Evolutionary conservation across 2,888 invertebrate species (phyloP), one percentile per base, ranked within the genome.

Genomic region (Callosobruchus maculatus): DNA sequence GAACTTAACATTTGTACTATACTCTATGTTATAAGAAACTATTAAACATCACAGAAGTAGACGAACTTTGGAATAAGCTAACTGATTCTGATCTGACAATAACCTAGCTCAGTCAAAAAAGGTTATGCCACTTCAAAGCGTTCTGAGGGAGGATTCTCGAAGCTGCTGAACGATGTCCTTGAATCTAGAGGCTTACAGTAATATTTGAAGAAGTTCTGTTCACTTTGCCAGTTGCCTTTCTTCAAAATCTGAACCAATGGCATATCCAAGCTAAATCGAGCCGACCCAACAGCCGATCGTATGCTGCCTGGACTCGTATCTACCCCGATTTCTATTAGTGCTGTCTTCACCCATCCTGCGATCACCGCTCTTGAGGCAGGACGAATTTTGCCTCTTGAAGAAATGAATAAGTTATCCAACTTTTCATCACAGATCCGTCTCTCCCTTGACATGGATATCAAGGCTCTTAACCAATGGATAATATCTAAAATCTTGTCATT

Each of bases 151-250:
- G 49, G 49, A 18, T 49, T 49, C 18, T 49, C 49, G 13, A 13
- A 49, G 13, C 49, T 49, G 13, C 13, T 18, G 49, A 49, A 22
- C 22, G 68, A 13, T n/a, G 67, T 68, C 66, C 3, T 21, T 68
- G n/a, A 22, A 26, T 72, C 31, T 71, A 74, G 31, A 68, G 73
- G 70, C 30, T 76, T 74, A 67, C 31, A 74, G 70, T 76, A 74
- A 70, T 74, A 68, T 21, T 74, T 77, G 30, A 74, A 72, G 20
- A 77, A 71, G 71, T 77, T 77, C 67, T 68, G 20, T 7, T 67
- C 22, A 26, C 72, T 71, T 20, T 70, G 22, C 77, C 77, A 77
- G 66, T 76, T 77, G 7, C 73, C 75, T 20, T 67, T 66, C 68
- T 72, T 68, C 3, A 77, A 67, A 20, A 76, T 74, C n/a, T 20